A percentile compares a stretch with the other conserved stretches of the same genome.
Conservation (phyloP, 1,140 invertebrate species). For the Helicoverpa armigera region DNA sequence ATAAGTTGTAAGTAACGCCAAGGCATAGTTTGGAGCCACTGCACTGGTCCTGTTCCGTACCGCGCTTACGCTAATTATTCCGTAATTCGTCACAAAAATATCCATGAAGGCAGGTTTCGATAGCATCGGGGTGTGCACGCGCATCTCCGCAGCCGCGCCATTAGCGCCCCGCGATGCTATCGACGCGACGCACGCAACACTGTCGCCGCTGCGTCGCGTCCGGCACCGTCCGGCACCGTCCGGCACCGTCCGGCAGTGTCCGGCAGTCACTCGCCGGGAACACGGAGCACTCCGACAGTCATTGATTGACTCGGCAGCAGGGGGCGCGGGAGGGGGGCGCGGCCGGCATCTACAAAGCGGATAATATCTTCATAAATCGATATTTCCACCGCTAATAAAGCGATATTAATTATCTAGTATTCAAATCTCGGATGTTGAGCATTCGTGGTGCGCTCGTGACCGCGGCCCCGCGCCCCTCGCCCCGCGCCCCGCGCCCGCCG, state of each 20-base stretch:
- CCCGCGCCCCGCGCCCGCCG: conserved; percentile 6
- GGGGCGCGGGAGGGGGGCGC: conserved; percentile 49
- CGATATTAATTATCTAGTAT: conserved; percentile 86
- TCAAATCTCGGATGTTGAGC: conserved; percentile 80
- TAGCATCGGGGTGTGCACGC: not conserved
- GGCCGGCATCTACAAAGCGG: conserved; percentile 72
- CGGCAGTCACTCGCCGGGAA: not conserved
- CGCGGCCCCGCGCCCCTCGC: conserved; percentile 51
- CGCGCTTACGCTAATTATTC: conserved; percentile 10
- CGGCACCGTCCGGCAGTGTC: no score
- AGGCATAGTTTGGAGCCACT: no score
- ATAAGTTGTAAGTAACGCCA: no score
- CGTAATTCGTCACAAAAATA: conserved; percentile 31
- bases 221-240: not conserved
- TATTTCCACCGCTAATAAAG: conserved; percentile 83
- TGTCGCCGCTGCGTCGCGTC: not conserved
- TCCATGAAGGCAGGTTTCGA: conserved; percentile 10
- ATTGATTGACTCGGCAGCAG: conserved; percentile 13
- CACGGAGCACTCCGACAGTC: not conserved
- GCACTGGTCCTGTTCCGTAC: no score
- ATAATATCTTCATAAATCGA: conserved; percentile 82
- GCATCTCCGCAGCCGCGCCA: not conserved
- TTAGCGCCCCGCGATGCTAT: conserved; percentile 4
- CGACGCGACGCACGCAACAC: not conserved
- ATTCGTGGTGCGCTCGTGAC: conserved; percentile 76